Conservation (phyloP, 2,113 vertebrate genomes). For the Nerophis lumbriciformis region DNA sequence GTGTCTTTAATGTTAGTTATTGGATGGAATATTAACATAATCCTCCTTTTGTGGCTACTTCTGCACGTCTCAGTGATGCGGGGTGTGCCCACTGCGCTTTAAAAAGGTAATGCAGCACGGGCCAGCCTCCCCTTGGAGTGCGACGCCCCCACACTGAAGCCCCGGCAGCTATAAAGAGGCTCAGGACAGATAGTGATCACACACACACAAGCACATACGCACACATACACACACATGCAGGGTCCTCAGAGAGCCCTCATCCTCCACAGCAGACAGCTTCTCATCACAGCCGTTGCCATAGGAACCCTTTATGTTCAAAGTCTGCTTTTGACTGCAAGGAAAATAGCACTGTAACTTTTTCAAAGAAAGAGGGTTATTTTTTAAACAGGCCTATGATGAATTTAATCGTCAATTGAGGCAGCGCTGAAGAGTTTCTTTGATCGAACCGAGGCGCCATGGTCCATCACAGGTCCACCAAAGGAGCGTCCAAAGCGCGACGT, state of each 20-base stretch:
- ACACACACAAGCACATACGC: slow-evolving; percentile 38
- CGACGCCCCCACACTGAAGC: slow-evolving; percentile 53
- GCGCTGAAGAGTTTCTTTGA: slow-evolving; percentile 5
- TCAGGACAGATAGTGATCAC: slow-evolving; percentile 49
- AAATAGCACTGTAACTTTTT: slow-evolving; percentile 9
- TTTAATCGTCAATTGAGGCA: slow-evolving; percentile 4
- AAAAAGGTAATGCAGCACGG: slow-evolving; percentile 45
- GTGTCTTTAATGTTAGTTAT: neutral
- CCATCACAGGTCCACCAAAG: slow-evolving; percentile 80
- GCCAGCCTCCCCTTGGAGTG: slow-evolving; percentile 50
- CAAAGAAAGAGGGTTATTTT: slow-evolving; percentile 6
- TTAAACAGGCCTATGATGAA: neutral
- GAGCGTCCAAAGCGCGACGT: slow-evolving; percentile 81
- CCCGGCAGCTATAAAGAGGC: slow-evolving; percentile 59
- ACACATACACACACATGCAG: neutral
- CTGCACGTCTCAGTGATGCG: slow-evolving; percentile 45
- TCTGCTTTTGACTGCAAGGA: slow-evolving; percentile 13
- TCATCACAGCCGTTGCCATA: slow-evolving; percentile 56
- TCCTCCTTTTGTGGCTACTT: slow-evolving; percentile 44
- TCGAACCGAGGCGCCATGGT: slow-evolving; percentile 32
- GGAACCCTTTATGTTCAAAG: slow-evolving; percentile 52
- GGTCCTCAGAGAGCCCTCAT: slow-evolving; percentile 33
- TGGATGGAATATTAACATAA: neutral
- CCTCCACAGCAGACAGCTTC: slow-evolving; percentile 39
- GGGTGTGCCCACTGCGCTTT: slow-evolving; percentile 36